Evolutionary conservation across 2,113 vertebrate species (phyloP).

Genomic region (Clarias magur): DNA sequence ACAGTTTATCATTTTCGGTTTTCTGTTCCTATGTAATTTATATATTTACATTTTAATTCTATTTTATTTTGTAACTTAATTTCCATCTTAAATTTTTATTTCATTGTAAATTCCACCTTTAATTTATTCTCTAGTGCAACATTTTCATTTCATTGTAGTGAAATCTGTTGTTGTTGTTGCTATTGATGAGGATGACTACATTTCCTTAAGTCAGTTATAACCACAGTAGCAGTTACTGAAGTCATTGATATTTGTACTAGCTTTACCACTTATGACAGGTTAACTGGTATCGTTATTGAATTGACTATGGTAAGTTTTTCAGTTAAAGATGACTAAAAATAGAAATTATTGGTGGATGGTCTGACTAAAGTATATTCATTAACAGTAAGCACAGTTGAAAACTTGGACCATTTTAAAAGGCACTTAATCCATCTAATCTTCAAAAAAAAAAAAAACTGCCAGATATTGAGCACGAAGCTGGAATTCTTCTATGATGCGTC

Average conservation of each 20-base stretch:
- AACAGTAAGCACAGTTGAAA: conserved; percentile 39
- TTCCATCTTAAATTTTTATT: too few relatives aligned
- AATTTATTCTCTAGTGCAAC: too few relatives aligned
- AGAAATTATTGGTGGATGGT: not conserved
- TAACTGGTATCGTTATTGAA: not conserved
- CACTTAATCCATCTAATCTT: conserved; percentile 25
- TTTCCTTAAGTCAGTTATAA: not conserved
- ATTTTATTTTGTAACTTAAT: too few relatives aligned
- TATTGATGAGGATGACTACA: not conserved
- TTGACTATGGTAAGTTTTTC: not conserved
- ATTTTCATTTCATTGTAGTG: too few relatives aligned
- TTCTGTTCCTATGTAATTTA: too few relatives aligned
- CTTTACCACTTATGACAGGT: not conserved
- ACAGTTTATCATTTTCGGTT: too few relatives aligned
- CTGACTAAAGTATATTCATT: not conserved
- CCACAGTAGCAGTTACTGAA: not conserved
- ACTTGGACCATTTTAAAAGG: conserved; percentile 43
- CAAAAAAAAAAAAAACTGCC: conserved; percentile 2
- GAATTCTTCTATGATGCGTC: conserved; percentile 23
- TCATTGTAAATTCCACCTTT: too few relatives aligned
- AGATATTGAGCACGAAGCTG: not conserved
- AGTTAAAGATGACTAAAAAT: not conserved
- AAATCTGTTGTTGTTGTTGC: too few relatives aligned
- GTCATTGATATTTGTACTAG: not conserved
- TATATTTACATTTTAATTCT: too few relatives aligned